Evolutionary conservation across 2,113 vertebrate species (phyloP).

Genomic region (Alethe castanea): DNA sequence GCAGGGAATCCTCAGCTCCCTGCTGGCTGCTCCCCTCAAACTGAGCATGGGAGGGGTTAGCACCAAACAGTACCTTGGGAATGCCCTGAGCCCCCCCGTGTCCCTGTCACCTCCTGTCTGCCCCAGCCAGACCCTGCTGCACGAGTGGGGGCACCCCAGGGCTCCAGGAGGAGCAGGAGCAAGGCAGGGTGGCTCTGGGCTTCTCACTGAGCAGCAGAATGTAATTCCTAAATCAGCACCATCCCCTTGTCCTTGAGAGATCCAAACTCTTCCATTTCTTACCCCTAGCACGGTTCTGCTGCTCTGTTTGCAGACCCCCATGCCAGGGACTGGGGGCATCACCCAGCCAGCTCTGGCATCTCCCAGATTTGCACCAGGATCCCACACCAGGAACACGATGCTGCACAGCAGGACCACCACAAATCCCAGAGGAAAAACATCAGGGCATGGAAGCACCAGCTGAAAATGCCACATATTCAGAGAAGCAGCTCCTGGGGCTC

Average conservation of each 20-base stretch:
- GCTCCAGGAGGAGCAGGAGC: not conserved
- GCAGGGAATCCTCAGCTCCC: not conserved
- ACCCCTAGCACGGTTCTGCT: fast-evolving
- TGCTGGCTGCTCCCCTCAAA: not conserved
- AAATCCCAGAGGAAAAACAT: not conserved
- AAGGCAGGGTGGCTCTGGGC: not conserved
- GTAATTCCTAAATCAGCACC: not conserved
- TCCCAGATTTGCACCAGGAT: not conserved
- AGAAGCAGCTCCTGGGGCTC: not conserved
- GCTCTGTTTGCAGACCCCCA: not conserved
- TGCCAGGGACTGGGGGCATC: not conserved
- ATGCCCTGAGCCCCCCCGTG: not conserved
- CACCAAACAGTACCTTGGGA: slow-evolving; percentile 31
- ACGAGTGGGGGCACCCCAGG: fast-evolving
- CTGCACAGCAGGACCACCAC: not conserved
- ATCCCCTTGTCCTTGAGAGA: not conserved
- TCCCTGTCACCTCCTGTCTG: not conserved
- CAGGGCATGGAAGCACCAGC: not conserved
- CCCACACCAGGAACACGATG: fast-evolving
- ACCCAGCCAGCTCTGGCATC: fast-evolving
- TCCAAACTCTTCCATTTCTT: not conserved
- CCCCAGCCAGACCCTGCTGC: not conserved
- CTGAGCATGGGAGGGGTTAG: not conserved
- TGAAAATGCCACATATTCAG: not conserved
- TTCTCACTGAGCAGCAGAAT: not conserved